phyloP scores from a whole-genome alignment of 2,888 invertebrate genomes.

The Fissipunctia ypsillon region DNA sequence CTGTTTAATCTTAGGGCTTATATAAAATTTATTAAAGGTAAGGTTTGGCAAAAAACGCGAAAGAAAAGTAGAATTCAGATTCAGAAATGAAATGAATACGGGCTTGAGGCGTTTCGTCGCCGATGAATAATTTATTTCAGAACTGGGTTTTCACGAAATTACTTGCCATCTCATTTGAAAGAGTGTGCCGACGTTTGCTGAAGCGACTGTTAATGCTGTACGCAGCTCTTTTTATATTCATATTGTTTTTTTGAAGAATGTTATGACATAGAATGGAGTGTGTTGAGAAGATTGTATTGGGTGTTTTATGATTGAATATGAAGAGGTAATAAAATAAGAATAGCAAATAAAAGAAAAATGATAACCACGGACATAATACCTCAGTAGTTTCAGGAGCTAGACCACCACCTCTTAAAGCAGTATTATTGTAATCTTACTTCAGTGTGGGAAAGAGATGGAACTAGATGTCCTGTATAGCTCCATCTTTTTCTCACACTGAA shows the following conservation, averaged over 20 bases:
- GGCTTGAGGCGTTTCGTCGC: constrained; percentile 89
- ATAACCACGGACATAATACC: too few species aligned
- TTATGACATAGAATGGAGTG: constrained; percentile 10
- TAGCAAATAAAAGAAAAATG: background rate
- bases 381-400: background rate
- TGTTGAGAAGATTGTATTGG: background rate
- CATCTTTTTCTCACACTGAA: too few species aligned
- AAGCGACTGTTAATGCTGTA: constrained; percentile 78
- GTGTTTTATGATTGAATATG: background rate
- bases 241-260: constrained; percentile 52
- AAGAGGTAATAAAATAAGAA: background rate
- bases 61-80: constrained; percentile 88
- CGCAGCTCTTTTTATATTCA: constrained; percentile 57
- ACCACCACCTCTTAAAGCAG: too few species aligned
- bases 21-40: constrained; percentile 89
- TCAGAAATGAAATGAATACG: constrained; percentile 90
- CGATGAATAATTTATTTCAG: constrained; percentile 90
- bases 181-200: constrained; percentile 79
- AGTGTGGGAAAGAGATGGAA: too few species aligned
- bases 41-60: constrained; percentile 84
- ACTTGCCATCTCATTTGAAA: constrained; percentile 88
- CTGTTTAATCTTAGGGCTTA: constrained; percentile 86
- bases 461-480: too few species aligned
- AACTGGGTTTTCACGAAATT: constrained; percentile 89
- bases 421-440: too few species aligned